phyloP scores from a whole-genome alignment of 2,888 invertebrate species.

The Perdita meconis region DNA sequence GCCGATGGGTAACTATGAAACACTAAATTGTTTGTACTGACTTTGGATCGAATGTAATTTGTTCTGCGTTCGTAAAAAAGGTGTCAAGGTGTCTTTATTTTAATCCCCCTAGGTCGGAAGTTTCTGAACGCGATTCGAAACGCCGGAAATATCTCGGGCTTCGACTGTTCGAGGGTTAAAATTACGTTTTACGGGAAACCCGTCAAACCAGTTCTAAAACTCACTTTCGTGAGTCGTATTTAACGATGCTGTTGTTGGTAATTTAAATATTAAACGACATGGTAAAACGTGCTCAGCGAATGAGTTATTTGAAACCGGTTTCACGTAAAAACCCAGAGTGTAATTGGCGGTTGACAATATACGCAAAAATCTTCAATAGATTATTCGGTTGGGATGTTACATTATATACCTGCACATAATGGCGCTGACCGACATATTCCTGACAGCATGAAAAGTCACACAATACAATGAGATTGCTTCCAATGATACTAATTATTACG shows the following conservation, averaged over 20 bases:
- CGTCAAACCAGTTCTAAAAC: too few species aligned
- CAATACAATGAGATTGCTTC: conserved; percentile 62
- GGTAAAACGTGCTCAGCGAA: too few species aligned
- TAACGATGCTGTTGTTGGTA: too few species aligned
- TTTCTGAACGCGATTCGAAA: too few species aligned
- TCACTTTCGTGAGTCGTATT: too few species aligned
- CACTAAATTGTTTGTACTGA: conserved; percentile 85
- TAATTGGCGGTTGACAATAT: conserved; percentile 6
- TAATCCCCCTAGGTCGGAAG: too few species aligned
- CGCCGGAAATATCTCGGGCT: too few species aligned
- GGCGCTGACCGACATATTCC: conserved; percentile 85
- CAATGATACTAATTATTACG: conserved; percentile 23
- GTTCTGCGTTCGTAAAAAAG: background rate
- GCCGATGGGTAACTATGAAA: conserved; percentile 93
- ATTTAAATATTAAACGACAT: too few species aligned
- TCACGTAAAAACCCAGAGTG: background rate
- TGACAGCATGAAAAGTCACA: conserved; percentile 81
- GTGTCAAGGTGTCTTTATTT: background rate
- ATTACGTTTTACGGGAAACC: too few species aligned
- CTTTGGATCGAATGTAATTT: conserved; percentile 9
- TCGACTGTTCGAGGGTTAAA: too few species aligned
- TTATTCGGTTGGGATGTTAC: conserved; percentile 30
- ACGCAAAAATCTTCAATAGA: background rate
- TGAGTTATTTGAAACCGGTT: background rate
- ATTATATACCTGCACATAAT: conserved; percentile 84